phyloP scores from a whole-genome alignment of 2,888 invertebrate genomes.

The Volucella inanis region DNA sequence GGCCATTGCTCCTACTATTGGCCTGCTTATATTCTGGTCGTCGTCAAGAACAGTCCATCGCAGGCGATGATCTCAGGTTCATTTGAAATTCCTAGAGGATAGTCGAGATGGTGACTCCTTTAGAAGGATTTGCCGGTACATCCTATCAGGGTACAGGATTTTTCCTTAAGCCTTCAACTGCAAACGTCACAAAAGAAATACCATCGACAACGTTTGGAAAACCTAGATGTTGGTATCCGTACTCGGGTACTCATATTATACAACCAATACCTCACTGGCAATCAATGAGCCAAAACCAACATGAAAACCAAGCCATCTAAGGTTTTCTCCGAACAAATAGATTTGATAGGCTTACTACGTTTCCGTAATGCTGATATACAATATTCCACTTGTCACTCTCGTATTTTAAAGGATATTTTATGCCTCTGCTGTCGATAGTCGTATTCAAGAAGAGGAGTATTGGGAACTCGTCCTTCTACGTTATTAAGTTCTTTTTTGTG shows the following conservation, averaged over 20 bases:
- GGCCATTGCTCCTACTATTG: conserved; percentile 25
- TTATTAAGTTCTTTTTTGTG: conserved; percentile 19
- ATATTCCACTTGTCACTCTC: conserved; percentile 54
- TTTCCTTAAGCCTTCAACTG: conserved; percentile 27
- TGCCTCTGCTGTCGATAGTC: conserved; percentile 33
- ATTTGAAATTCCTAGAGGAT: conserved; percentile 65
- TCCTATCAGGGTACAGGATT: conserved; percentile 2
- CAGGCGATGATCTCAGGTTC: conserved; percentile 23
- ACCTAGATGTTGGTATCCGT: neutral
- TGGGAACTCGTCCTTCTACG: neutral
- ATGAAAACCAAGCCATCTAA: conserved; percentile 2
- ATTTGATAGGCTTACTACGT: conserved; percentile 49
- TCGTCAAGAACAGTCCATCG: conserved; percentile 2
- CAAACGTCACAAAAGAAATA: conserved; percentile 1
- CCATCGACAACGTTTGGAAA: neutral
- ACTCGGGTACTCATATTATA: neutral
- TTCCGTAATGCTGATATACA: conserved; percentile 29
- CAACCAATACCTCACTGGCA: conserved; percentile 35
- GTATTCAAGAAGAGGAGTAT: neutral
- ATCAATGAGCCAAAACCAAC: conserved; percentile 21
- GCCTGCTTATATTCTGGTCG: conserved; percentile 1
- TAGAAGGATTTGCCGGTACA: conserved; percentile 19
- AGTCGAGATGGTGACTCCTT: conserved; percentile 49
- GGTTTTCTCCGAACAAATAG: conserved; percentile 41
- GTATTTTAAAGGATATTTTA: conserved; percentile 58